Evolutionary conservation across 2,888 invertebrate species (phyloP), one percentile per base, ranked within the genome.

Genomic region (Incurvaria masculella): DNA sequence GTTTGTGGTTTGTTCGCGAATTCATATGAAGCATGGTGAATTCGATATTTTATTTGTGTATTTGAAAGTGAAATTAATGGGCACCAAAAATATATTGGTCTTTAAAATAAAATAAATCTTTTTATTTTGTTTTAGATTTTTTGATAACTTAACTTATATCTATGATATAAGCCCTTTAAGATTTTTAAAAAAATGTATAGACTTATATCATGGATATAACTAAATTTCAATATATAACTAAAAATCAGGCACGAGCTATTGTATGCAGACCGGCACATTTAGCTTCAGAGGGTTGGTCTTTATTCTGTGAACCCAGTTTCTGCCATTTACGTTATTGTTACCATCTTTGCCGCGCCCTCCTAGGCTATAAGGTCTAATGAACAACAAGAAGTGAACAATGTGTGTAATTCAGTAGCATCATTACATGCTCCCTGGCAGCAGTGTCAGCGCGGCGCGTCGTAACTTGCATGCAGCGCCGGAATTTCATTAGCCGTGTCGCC

Each of bases 401-500:
- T 4, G 17, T 47, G 27, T 42, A 42, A 42, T 39, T 39, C 39
- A 39, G 17, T 5, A 39, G 39, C 39, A 3, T 11, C 45, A 23
- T 45, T 40, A 45, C 21, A 45, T 18, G 41, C 27, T 27, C 41
- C 23, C 39, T 39, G 16, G 27, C 8, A 10, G 39, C 18, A 39
- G 18, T 18, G 39, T 39, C n/a, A 17, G 39, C n/a, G 16, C 14
- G 1, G 39, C n/a, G 39, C 14, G n/a, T n/a, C n/a, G n/a, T n/a
- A n/a, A n/a, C n/a, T n/a, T 23, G 23, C 23, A 17, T 33, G 3
- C 23, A 5, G 45, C 52, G 46, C 50, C 53, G 60, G 64, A 66
- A 66, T 65, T 65, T 64, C 59, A 66, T 66, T 66, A 61, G 23
- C 23, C 57, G 57, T 57, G 58, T 55, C 57, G 56, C 55, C 56